Percentiles rank a stretch among this genome's conserved stretches.
These are phyloP conservation scores for Corvus moneduloides DNA, from an alignment of 2,113 vertebrate genomes.

Conservation along the genomic window DNA sequence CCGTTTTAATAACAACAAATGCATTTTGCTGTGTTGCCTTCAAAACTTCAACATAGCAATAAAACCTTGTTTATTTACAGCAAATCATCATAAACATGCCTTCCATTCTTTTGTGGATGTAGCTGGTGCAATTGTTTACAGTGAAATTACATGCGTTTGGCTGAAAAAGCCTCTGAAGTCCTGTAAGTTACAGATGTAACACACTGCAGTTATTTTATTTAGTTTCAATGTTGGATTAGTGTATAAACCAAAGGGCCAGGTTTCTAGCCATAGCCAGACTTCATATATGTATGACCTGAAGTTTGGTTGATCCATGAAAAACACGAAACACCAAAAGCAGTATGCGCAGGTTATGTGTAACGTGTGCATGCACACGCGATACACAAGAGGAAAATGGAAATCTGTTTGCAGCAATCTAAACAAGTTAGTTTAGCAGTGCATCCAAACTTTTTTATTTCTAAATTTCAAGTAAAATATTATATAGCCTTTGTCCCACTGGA, in stretches of 20 bases:
- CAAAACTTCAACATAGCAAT: neutral
- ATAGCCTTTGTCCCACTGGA: neutral
- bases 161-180: neutral
- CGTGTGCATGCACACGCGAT: neutral
- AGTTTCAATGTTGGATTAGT: neutral
- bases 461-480: neutral
- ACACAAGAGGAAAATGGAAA: neutral
- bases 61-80: neutral
- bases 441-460: neutral
- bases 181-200: neutral
- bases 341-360: neutral
- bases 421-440: neutral
- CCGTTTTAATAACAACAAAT: neutral
- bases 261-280: neutral
- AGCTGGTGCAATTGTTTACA: neutral
- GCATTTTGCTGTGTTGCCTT: neutral
- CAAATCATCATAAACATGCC: neutral
- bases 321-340: neutral
- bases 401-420: neutral
- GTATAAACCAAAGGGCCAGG: neutral
- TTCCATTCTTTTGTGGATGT: neutral
- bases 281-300: neutral
- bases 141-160: neutral
- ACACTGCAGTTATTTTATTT: neutral
- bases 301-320: neutral